Evolutionary conservation across 2,888 invertebrate genomes (phyloP).

Genomic region (Xylota segnis): DNA sequence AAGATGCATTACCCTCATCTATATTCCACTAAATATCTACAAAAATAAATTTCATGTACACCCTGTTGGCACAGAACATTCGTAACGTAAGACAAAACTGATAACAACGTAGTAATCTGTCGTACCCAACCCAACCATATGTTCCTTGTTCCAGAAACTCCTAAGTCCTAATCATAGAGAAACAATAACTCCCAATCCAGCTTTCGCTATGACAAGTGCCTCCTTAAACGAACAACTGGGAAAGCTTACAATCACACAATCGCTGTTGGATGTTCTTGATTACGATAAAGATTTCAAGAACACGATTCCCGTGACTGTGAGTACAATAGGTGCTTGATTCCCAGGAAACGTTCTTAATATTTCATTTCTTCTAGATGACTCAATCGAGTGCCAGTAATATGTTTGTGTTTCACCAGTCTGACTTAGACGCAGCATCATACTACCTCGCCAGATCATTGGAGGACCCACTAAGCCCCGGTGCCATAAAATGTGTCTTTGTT

Average conservation of each 20-base stretch:
- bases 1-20: too few relatives aligned
- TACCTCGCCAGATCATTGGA: constrained; percentile 80
- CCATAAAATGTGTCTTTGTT: constrained; percentile 80
- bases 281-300: constrained; percentile 72
- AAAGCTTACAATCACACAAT: constrained; percentile 74
- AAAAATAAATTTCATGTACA: background rate
- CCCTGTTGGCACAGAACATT: background rate
- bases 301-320: background rate
- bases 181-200: background rate
- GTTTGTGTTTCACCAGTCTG: constrained; percentile 81
- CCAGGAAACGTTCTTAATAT: too few relatives aligned
- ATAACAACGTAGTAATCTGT: background rate
- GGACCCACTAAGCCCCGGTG: constrained; percentile 78
- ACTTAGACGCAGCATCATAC: constrained; percentile 80
- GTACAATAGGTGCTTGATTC: background rate
- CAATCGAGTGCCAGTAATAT: constrained; percentile 68
- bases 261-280: constrained; percentile 76
- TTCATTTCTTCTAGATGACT: constrained; percentile 33
- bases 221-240: background rate
- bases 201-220: constrained; percentile 40
- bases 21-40: background rate
- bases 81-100: background rate
- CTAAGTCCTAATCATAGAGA: too few relatives aligned
- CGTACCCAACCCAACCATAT: background rate
- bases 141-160: too few relatives aligned